Base-by-base conservation (phyloP, 1,140 invertebrate species). In the Diorhabda carinulata region DNA sequence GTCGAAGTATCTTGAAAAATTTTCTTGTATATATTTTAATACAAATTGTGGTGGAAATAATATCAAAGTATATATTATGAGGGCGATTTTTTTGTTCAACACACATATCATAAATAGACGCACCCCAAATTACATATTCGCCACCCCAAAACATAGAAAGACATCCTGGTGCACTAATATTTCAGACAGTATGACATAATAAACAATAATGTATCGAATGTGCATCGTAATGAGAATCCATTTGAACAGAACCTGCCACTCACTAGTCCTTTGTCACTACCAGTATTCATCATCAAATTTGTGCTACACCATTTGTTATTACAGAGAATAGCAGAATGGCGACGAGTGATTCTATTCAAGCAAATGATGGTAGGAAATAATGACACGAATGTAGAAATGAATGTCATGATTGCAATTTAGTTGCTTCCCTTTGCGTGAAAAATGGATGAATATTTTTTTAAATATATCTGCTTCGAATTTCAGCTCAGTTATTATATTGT, bases 221-320 rank as follows among this genome's bases (percentile, higher is more conserved):
- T 74, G 70, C 70, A 72, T 61, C 61, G 72, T 72, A 74, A 74
- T 70, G 72, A 70, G 60, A 69, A 64, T 64, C 45, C 63, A 61
- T 67, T 61, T 68, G 59, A 61, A 61, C 10, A 8, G 70, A 65
- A 73, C 68, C 67, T 70, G 67, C 69, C 72, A 73, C 69, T 73
- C 70, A 73, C 72, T 69, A 66, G 67, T 63, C 73, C 66, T 66
- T 74, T 74, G 73, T 72, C 70, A 65, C 43, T 66, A 57, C 61
- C 63, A 59, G 71, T 70, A 74, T 74, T 74, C 70, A 74, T 74
- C 73, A 72, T 66, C 73, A 65, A 65, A 70, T 74, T 74, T 74
- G 73, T 74, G 73, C 70, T 72, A 72, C 70, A 67, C 70, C 73
- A 74, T 74, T 74, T 69, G 57, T 47, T 63, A 67, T 66, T 52